Conservation (phyloP, 1,140 invertebrate species). For the Cydia amplana region DNA sequence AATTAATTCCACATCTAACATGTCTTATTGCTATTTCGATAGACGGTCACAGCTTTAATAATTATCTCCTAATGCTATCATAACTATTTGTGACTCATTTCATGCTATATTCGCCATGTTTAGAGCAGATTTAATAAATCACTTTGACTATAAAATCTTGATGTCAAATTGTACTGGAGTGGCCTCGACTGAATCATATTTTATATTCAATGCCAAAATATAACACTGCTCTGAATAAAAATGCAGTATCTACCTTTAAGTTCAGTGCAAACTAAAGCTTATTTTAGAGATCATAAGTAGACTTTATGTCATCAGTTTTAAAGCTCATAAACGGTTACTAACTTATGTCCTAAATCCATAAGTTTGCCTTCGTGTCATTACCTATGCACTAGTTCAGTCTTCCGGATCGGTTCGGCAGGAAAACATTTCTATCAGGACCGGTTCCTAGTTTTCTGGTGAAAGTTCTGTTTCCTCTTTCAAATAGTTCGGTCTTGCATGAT, state of each 20-base stretch:
- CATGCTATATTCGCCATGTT: background rate
- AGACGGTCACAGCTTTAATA: background rate
- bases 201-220: conserved; percentile 23
- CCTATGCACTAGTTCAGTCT: conserved; percentile 24
- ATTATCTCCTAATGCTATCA: conserved; percentile 10
- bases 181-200: conserved; percentile 8
- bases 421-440: conserved; percentile 21
- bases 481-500: conserved; percentile 12
- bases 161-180: background rate
- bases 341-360: background rate
- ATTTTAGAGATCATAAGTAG: background rate
- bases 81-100: conserved; percentile 1
- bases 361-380: conserved; percentile 35
- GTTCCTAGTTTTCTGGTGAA: conserved; percentile 25
- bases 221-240: background rate
- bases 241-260: background rate
- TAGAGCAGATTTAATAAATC: background rate
- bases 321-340: background rate
- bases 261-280: background rate
- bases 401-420: conserved; percentile 29
- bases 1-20: background rate
- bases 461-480: conserved; percentile 16
- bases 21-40: background rate
- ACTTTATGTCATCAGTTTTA: background rate
- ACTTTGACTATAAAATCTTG: background rate